Percentiles rank a stretch among this genome's conserved stretches.
phyloP scores from a whole-genome alignment of 2,113 vertebrate genomes.

The Murina feae region DNA sequence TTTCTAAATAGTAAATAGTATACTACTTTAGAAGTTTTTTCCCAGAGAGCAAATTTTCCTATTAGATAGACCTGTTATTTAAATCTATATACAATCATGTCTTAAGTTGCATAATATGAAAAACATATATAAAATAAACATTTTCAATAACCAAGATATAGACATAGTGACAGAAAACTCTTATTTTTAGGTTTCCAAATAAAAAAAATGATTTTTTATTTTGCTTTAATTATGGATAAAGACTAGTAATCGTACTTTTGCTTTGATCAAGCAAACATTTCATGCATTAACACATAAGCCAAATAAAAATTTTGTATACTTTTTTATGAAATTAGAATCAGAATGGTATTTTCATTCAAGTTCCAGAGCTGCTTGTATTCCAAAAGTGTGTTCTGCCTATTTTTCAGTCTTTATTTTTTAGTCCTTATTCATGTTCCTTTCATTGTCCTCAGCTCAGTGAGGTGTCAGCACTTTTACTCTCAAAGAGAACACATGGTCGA shows the following conservation, averaged over 20 bases:
- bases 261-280: slow-evolving; percentile 13
- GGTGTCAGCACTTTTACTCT: slow-evolving; percentile 26
- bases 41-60: neutral
- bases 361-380: neutral
- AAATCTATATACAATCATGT: neutral
- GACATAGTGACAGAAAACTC: neutral
- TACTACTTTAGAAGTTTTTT: neutral
- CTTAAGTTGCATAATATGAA: neutral
- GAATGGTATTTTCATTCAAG: neutral
- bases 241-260: neutral
- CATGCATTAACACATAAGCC: neutral
- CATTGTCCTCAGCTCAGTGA: neutral
- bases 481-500: neutral
- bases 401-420: neutral
- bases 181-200: slow-evolving; percentile 3
- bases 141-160: neutral
- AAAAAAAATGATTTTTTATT: neutral
- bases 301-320: neutral
- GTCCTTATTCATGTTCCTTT: neutral
- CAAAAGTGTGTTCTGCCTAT: neutral
- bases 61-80: neutral
- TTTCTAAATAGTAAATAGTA: neutral
- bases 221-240: slow-evolving; percentile 32
- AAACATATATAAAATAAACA: neutral
- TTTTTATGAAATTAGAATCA: slow-evolving; percentile 17